phyloP scores from a whole-genome alignment of 2,113 vertebrate genomes.

The Pyrgilauda ruficollis region DNA sequence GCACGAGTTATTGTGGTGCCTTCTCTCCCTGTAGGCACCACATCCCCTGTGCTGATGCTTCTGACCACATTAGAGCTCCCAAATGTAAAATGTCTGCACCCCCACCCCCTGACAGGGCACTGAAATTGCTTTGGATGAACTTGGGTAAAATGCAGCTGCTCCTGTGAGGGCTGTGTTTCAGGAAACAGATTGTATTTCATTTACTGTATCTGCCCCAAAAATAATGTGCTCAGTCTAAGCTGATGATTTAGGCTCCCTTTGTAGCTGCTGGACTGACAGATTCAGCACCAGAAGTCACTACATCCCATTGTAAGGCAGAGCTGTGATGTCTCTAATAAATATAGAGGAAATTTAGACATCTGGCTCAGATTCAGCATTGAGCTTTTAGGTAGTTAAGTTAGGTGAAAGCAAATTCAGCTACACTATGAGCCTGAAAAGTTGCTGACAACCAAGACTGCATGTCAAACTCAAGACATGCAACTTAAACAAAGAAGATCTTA shows the following conservation, averaged over 20 bases:
- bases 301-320: not conserved
- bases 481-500: not conserved
- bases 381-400: not conserved
- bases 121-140: not conserved
- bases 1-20: no score
- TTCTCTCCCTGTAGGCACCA: not conserved
- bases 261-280: not conserved
- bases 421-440: not conserved
- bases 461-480: not conserved
- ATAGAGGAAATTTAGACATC: not conserved
- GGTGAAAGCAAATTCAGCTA: constrained; percentile 8
- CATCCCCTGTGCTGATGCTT: not conserved
- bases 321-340: not conserved
- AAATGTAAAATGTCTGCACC: not conserved
- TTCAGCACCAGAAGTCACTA: not conserved
- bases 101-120: not conserved
- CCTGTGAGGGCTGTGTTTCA: not conserved
- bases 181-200: not conserved
- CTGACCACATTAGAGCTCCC: not conserved
- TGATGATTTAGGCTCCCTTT: not conserved
- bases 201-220: not conserved
- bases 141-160: not conserved
- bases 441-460: not conserved
- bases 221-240: not conserved
- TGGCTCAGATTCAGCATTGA: not conserved